phyloP scores from a whole-genome alignment of 2,888 invertebrate genomes.

The Seira sanloemensis region DNA sequence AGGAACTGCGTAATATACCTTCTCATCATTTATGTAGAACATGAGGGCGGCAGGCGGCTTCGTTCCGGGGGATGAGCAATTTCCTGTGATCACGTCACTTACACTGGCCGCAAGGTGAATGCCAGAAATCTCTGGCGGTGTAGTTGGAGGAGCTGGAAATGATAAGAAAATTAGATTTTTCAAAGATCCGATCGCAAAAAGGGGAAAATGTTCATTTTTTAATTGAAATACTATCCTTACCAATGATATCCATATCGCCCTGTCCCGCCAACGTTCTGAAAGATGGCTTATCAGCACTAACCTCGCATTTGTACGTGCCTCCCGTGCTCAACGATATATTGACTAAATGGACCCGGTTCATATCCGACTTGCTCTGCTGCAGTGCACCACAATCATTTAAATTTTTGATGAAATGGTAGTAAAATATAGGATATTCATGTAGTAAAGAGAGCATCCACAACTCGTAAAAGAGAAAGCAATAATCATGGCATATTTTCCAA shows the following conservation, averaged over 20 bases:
- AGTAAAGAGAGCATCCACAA: no score
- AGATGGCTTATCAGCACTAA: constrained; percentile 71
- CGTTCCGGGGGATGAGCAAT: constrained; percentile 86
- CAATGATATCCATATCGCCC: constrained; percentile 70
- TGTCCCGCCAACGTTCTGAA: constrained; percentile 67
- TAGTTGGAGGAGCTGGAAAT: constrained; percentile 70
- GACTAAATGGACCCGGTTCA: constrained; percentile 64
- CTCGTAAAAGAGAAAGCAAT: no score
- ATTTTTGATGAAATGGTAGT: no score
- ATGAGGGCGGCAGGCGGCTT: constrained; percentile 85
- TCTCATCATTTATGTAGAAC: constrained; percentile 85
- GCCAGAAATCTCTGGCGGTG: constrained; percentile 70
- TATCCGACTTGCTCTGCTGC: constrained; percentile 63
- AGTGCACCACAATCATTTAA: no score
- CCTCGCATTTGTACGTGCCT: constrained; percentile 71
- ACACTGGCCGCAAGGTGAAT: constrained; percentile 77
- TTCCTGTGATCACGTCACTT: constrained; percentile 84
- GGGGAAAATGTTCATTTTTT: neutral
- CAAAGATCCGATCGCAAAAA: constrained; percentile 14
- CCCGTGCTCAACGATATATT: constrained; percentile 70
- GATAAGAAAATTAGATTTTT: constrained; percentile 47
- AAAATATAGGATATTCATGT: no score
- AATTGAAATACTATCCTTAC: constrained; percentile 54
- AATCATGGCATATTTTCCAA: no score
- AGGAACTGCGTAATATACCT: no score